Conservation (phyloP, 2,888 invertebrate species). For the Nipponacmea schrenckii region DNA sequence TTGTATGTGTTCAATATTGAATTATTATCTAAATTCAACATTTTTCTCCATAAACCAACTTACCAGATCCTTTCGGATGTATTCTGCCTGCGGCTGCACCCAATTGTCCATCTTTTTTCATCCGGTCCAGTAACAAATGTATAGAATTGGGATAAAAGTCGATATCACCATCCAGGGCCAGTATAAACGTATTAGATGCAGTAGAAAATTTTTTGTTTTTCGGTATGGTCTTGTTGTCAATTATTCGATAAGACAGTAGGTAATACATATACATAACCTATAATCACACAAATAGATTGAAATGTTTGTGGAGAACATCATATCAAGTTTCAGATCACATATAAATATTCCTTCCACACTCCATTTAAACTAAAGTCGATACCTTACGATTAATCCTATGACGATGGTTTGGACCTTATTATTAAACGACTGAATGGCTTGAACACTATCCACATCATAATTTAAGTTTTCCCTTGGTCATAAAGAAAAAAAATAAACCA, state of each 20-base stretch:
- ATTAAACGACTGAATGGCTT: too few relatives aligned
- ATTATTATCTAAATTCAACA: too few relatives aligned
- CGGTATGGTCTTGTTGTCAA: constrained; percentile 79
- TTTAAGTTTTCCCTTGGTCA: too few relatives aligned
- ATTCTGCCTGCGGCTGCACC: constrained; percentile 98
- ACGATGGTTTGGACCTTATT: too few relatives aligned
- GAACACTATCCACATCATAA: too few relatives aligned
- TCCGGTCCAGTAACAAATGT: constrained; percentile 90
- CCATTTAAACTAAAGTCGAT: too few relatives aligned
- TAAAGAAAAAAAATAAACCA: too few relatives aligned
- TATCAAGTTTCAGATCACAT: too few relatives aligned
- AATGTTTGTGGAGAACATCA: neutral
- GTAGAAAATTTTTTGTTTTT: constrained; percentile 92
- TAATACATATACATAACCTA: constrained; percentile 99
- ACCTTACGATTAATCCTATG: too few relatives aligned
- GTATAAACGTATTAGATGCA: constrained; percentile 91
- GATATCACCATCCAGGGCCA: constrained; percentile 96
- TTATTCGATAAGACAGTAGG: constrained; percentile 90
- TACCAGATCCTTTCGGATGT: constrained; percentile 90
- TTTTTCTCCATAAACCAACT: neutral
- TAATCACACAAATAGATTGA: neutral
- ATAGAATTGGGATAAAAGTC: constrained; percentile 92
- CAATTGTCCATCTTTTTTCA: constrained; percentile 95
- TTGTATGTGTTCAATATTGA: too few relatives aligned
- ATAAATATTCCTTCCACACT: too few relatives aligned